Conservation (phyloP, 1,140 invertebrate species). For the Eciton burchellii region DNA sequence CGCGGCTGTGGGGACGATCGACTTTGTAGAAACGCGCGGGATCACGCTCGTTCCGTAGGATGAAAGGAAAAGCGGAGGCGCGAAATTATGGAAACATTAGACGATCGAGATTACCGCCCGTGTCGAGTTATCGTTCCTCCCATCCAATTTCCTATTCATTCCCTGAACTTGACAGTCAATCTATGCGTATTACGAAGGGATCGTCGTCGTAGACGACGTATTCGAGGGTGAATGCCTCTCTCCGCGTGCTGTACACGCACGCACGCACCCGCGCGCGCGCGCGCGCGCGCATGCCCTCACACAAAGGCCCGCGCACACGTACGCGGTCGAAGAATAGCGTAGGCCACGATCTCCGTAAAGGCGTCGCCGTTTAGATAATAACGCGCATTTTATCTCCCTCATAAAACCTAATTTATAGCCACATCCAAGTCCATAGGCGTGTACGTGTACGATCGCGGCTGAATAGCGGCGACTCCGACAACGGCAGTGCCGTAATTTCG, state of each 20-base stretch:
- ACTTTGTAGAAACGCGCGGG: too few species aligned
- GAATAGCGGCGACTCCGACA: constrained; percentile 72
- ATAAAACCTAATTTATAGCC: constrained; percentile 86
- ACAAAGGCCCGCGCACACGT: constrained; percentile 30
- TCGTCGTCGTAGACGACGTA: constrained; percentile 66
- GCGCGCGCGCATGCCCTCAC: constrained; percentile 12
- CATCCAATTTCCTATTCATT: constrained; percentile 75
- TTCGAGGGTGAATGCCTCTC: constrained; percentile 69
- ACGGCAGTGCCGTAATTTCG: constrained; percentile 68
- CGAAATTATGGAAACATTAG: constrained; percentile 50
- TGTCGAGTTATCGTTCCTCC: constrained; percentile 55
- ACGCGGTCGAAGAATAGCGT: constrained; percentile 77
- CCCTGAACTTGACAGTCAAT: constrained; percentile 73
- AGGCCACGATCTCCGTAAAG: constrained; percentile 83
- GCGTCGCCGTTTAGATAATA: constrained; percentile 86
- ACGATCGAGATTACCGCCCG: constrained; percentile 57
- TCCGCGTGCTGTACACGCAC: constrained; percentile 28
- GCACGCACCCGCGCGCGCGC: constrained; percentile 1
- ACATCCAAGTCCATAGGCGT: constrained; percentile 81
- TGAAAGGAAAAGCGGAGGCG: constrained; percentile 1
- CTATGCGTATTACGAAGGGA: constrained; percentile 71
- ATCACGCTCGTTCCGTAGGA: neutral
- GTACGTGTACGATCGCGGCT: constrained; percentile 68
- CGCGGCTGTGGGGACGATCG: too few species aligned
- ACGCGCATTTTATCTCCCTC: constrained; percentile 86